Conservation (phyloP, 2,113 vertebrate species). For the Leucoraja erinaceus region DNA sequence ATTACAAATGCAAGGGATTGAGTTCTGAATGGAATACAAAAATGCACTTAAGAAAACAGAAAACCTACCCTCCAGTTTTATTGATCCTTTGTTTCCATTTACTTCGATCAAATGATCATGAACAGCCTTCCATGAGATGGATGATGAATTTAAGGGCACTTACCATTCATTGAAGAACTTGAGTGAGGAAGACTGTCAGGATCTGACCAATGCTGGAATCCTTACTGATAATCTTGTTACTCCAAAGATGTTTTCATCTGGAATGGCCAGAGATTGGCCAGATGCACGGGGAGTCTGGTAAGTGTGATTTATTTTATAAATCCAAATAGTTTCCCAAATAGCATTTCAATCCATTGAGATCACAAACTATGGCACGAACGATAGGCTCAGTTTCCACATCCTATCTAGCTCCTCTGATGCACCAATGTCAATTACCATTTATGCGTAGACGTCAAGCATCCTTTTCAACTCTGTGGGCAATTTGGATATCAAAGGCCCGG, state of each 20-base stretch:
- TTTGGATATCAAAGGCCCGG: not conserved
- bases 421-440: not conserved
- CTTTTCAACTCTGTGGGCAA: no score
- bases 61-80: not conserved
- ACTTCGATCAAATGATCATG: not conserved
- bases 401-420: not conserved
- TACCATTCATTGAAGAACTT: conserved; percentile 52
- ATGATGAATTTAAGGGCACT: conserved; percentile 50
- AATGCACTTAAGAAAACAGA: not conserved
- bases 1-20: no score
- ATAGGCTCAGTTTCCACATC: not conserved
- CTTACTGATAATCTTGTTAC: conserved; percentile 45
- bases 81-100: conserved; percentile 41
- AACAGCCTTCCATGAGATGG: conserved; percentile 50
- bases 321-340: not conserved
- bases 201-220: conserved; percentile 38
- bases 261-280: conserved; percentile 61
- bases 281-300: conserved; percentile 57
- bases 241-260: conserved; percentile 47
- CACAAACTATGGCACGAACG: not conserved
- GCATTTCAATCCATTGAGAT: not conserved
- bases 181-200: conserved; percentile 43
- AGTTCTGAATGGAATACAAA: no score
- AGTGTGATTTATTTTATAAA: conserved; percentile 9
- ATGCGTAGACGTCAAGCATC: not conserved